These are phyloP conservation scores for Homalodisca vitripennis DNA, from an alignment of 1,140 invertebrate genomes.

Conservation along the genomic window DNA sequence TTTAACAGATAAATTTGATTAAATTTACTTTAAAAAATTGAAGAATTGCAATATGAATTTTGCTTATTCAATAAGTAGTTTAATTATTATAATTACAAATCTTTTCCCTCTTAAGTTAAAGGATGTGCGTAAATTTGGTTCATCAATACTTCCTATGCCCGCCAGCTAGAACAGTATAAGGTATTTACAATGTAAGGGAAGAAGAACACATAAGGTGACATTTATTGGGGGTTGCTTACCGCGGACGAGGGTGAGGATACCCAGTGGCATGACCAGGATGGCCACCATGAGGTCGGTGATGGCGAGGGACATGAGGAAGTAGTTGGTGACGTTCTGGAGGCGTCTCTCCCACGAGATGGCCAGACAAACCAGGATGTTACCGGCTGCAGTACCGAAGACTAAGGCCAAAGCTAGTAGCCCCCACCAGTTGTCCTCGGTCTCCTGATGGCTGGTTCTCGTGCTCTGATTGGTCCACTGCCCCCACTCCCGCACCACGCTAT, in stretches of 20 bases:
- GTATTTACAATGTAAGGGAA: no score
- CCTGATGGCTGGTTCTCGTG: not conserved
- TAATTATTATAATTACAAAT: no score
- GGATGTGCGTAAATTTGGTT: no score
- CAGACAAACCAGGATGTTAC: constrained; percentile 91
- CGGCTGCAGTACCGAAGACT: constrained; percentile 83
- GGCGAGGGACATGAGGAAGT: constrained; percentile 93
- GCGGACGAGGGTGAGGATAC: constrained; percentile 73
- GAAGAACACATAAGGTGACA: no score
- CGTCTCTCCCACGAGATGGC: constrained; percentile 85
- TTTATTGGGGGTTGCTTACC: constrained; percentile 56
- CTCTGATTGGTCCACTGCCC: not conserved
- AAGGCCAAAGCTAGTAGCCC: constrained; percentile 72
- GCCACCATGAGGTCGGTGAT: constrained; percentile 94
- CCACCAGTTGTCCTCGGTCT: constrained; percentile 51
- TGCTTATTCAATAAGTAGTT: no score
- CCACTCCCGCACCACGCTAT: constrained; percentile 11
- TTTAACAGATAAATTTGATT: no score
- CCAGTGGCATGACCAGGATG: constrained; percentile 87
- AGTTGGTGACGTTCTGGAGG: constrained; percentile 94
- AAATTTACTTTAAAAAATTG: no score
- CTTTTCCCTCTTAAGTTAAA: no score
- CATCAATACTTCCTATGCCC: no score
- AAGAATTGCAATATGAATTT: no score
- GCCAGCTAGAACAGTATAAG: no score